Evolutionary conservation across 2,113 vertebrate genomes (phyloP).

Genomic region (Onychostoma macrolepis): DNA sequence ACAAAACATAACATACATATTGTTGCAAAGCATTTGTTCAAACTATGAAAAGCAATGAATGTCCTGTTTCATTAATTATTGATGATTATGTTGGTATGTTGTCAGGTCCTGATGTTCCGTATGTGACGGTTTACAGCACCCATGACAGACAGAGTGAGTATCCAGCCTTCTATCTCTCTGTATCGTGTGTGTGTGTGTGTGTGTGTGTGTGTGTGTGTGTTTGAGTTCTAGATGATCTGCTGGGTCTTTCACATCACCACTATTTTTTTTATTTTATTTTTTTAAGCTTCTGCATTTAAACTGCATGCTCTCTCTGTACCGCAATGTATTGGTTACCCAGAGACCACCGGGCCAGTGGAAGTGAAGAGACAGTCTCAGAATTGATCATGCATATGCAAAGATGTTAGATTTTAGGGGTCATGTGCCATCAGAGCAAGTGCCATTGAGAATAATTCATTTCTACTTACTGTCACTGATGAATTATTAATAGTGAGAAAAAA

Average conservation of each 20-base stretch:
- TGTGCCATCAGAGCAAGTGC: not conserved
- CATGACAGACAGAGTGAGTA: conserved; percentile 85
- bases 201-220: not conserved
- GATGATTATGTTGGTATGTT: conserved; percentile 45
- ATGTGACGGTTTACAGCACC: conserved; percentile 84
- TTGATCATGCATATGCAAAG: not conserved
- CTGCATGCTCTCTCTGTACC: not conserved
- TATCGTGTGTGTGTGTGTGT: not conserved
- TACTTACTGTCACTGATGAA: not conserved
- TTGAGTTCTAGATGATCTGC: not conserved
- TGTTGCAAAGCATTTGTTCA: not conserved
- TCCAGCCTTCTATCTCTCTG: not conserved
- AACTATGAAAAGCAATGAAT: not conserved
- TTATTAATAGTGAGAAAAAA: too few species aligned
- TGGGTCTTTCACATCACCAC: not conserved
- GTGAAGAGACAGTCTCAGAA: not conserved
- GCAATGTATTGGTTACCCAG: not conserved
- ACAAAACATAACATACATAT: not conserved
- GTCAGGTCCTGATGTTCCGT: conserved; percentile 87
- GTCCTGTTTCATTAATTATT: not conserved
- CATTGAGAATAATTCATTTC: not conserved
- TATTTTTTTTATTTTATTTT: not conserved
- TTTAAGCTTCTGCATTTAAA: not conserved
- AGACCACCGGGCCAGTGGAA: not conserved
- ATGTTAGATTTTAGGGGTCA: not conserved